Conservation (phyloP, 2,888 invertebrate genomes). For the Drosophila fulvimacula region DNA sequence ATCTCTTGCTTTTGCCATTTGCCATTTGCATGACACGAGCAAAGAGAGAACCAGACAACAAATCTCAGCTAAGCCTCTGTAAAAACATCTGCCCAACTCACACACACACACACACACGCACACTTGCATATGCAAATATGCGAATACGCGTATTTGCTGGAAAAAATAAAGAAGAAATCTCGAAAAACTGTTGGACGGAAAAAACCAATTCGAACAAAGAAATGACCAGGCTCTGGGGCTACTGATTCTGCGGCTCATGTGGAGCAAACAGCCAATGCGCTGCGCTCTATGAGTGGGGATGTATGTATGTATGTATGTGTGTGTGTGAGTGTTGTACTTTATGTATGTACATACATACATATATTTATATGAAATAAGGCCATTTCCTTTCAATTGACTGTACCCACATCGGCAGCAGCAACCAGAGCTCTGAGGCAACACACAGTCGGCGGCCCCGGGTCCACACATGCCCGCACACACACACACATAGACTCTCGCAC, state of each 20-base stretch:
- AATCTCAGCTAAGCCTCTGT: constrained; percentile 66
- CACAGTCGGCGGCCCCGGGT: constrained; percentile 64
- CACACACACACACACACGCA: constrained; percentile 11
- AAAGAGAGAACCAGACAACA: constrained; percentile 49
- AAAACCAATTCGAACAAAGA: constrained; percentile 78
- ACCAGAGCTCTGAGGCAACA: constrained; percentile 57
- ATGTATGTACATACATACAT: no score
- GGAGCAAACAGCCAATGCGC: constrained; percentile 20
- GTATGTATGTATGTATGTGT: constrained; percentile 27
- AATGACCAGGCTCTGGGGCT: constrained; percentile 74
- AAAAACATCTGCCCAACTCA: constrained; percentile 73
- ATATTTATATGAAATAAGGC: constrained; percentile 81
- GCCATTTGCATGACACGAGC: constrained; percentile 52
- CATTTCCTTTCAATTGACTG: constrained; percentile 80
- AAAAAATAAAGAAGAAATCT: constrained; percentile 17
- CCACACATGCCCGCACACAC: constrained; percentile 63
- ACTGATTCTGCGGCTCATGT: constrained; percentile 61
- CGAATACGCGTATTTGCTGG: constrained; percentile 24
- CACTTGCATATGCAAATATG: constrained; percentile 17
- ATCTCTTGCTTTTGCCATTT: constrained; percentile 35
- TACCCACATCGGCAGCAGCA: constrained; percentile 72
- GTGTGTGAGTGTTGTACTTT: constrained; percentile 69
- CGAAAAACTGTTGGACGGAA: constrained; percentile 62
- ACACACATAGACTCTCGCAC: constrained; percentile 36
- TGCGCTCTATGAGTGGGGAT: constrained; percentile 24